These are phyloP conservation scores for Sanderia malayensis DNA, from an alignment of 30 jellyfish, hydroid and myxozoan genomes.

Conservation along the genomic window DNA sequence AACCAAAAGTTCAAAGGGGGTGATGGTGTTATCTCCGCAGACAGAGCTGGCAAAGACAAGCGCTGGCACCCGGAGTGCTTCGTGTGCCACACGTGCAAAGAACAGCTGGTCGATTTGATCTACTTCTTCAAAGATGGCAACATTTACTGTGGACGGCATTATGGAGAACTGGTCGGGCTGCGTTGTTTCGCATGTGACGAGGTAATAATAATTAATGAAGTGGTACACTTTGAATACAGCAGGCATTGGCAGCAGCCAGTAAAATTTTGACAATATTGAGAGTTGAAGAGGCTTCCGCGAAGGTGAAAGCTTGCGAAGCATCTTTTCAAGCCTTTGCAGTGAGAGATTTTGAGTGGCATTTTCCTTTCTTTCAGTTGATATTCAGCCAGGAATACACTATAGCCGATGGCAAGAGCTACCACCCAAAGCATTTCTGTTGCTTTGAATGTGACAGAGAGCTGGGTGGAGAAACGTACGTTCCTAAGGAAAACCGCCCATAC, in stretches of 20 bases:
- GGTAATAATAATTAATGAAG: too few relatives aligned
- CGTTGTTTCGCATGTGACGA: constrained; percentile 97
- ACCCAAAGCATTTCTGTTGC: constrained; percentile 75
- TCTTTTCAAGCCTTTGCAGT: too few relatives aligned
- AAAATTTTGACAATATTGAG: too few relatives aligned
- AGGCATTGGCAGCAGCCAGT: too few relatives aligned
- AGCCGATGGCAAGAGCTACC: constrained; percentile 77
- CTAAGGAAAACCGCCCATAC: constrained; percentile 50
- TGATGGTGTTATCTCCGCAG: constrained; percentile 69
- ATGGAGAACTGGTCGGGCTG: constrained; percentile 81
- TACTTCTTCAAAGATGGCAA: constrained; percentile 73
- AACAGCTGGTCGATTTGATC: constrained; percentile 73
- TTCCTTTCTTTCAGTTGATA: constrained; percentile 55
- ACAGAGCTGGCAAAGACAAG: constrained; percentile 67
- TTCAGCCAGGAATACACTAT: constrained; percentile 70
- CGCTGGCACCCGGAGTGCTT: constrained; percentile 93
- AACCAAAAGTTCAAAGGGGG: constrained; percentile 59
- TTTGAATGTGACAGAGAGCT: constrained; percentile 70
- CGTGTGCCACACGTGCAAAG: constrained; percentile 76
- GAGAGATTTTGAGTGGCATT: too few relatives aligned
- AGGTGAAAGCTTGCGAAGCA: too few relatives aligned
- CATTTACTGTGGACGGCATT: constrained; percentile 93
- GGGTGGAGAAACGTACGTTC: constrained; percentile 66
- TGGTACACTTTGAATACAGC: too few relatives aligned
- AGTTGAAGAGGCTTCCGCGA: too few relatives aligned